Evolutionary conservation across 2,888 invertebrate genomes (phyloP), one percentile per base, ranked within the genome.

Genomic region (Hyalella azteca): DNA sequence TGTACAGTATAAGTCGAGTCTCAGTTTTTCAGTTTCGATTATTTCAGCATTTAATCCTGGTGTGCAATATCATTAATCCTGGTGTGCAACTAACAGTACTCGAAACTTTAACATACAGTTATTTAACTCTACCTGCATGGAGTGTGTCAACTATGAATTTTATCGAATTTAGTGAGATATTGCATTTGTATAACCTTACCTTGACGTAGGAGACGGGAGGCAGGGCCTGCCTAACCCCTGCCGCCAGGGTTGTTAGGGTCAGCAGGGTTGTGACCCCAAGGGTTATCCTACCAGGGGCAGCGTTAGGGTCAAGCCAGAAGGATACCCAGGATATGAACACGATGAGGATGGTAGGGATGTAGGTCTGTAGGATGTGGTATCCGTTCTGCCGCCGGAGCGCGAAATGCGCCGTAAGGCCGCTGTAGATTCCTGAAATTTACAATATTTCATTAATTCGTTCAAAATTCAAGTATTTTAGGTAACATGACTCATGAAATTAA

Each of bases 291-390:
- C 82, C 85, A 19, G 85, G 85, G 26, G 82, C 83, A 29, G 83
- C 82, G 29, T 83, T 82, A 48, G 83, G 85, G 78, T 83, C 85
- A 39, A 85, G 79, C 85, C 85, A 85, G 78, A 85, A 85, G 77
- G 85, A 85, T 36, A 85, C 83, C 85, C 85, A 85, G 4, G 85
- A 85, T 59, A 85, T 85, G 59, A 81, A 73, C 40, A 85, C 85
- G 80, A 85, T 85, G 7, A 85, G 81, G 75, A 85, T 82, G 54
- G 85, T 85, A n/a, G 85, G 85, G 40, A 85, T 78, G 81, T 85
- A 85, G n/a, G 85, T 85, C 82, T 85, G 85, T n/a, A 85, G 81
- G 48, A 85, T 76, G 75, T 85, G 85, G 80, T 85, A 83, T 45
- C 83, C 85, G 50, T 85, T 83, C 78, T 85, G 83, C 3, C 85